These are phyloP conservation scores for Zoanthus sociatus DNA, from an alignment of 92 coral and sea anemone genomes.

Conservation along the genomic window DNA sequence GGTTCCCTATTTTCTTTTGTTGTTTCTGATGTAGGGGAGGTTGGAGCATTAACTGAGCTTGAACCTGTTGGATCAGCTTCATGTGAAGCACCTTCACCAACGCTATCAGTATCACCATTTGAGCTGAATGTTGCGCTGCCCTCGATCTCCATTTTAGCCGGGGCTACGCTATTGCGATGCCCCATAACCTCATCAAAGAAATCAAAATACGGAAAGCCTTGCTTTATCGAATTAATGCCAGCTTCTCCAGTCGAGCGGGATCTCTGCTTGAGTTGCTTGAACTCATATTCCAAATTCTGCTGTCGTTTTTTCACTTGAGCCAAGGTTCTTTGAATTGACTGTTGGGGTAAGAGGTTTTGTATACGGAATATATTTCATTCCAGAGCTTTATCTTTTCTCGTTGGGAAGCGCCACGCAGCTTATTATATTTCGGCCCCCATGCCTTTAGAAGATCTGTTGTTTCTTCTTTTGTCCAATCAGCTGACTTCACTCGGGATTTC, in stretches of 20 bases:
- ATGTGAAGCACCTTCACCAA: constrained; percentile 21
- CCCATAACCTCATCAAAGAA: constrained; percentile 28
- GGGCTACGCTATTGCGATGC: no score
- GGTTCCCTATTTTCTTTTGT: no score
- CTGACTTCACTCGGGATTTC: constrained; percentile 3
- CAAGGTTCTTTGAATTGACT: constrained; percentile 37
- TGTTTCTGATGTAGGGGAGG: neutral
- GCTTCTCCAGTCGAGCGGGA: no score
- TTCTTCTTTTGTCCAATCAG: constrained; percentile 14
- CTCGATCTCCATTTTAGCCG: constrained; percentile 48
- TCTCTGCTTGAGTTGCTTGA: constrained; percentile 50
- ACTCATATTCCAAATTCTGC: constrained; percentile 59
- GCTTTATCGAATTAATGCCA: constrained; percentile 50
- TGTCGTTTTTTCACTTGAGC: constrained; percentile 53
- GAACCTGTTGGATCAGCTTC: constrained; percentile 7
- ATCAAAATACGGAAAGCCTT: constrained; percentile 50
- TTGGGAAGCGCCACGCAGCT: constrained; percentile 51
- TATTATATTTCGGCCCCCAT: constrained; percentile 46
- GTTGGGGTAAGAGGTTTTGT: constrained; percentile 30
- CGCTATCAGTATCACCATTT: neutral
- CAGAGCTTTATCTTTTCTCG: constrained; percentile 47
- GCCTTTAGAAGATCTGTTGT: neutral
- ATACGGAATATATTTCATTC: constrained; percentile 59
- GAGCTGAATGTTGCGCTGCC: constrained; percentile 36
- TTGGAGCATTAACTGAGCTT: neutral